Base-by-base conservation (phyloP, 2,888 invertebrate species). In the Linyphia triangularis region DNA sequence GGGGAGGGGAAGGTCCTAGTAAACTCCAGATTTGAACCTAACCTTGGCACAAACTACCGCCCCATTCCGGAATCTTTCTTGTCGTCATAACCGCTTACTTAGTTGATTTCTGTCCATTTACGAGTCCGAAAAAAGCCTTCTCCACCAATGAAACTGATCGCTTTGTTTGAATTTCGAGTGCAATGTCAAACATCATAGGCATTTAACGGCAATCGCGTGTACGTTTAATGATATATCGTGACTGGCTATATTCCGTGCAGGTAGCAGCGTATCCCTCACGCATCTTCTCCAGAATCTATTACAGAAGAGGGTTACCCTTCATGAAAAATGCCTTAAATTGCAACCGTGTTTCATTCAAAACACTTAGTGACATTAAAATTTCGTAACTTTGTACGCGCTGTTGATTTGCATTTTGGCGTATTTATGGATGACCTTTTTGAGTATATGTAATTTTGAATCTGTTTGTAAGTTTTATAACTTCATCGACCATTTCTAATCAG, bases 131-230 rank as follows among this genome's bases (percentile, higher is more conserved):
- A 33, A 51, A 51, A 51, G n/a, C n/a, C 22, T 43, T 51, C 26
- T 70, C 26, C 10, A 37, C 26, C 43, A 70, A 24, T 70, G 43
- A 7, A 43, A 22, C 19, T 13, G 26, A 43, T 26, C 24, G 43
- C 43, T 70, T 70, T 70, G 51, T 43, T 70, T 70, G 40, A 51
- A n/a, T 28, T 26, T 70, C 26, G 24, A 70, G 26, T 70, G 24
- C 43, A 70, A 43, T 70, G 70, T 51, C 70, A 70, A 43, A 28
- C 70, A 43, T n/a, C 43, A 70, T 43, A 28, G n/a, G 43, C 70
- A 70, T 70, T 70, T 43, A 70, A 26, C 43, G n/a, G 70, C 43
- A 26, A 43, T 19, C 13, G 33, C 70, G 28, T 51, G 70, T 19
- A 19, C 7, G 6, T 26, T 6, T 70, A 70, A 43, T 70, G 70